Base-by-base conservation (phyloP, 2,888 invertebrate species). In the Urechis unicinctus region DNA sequence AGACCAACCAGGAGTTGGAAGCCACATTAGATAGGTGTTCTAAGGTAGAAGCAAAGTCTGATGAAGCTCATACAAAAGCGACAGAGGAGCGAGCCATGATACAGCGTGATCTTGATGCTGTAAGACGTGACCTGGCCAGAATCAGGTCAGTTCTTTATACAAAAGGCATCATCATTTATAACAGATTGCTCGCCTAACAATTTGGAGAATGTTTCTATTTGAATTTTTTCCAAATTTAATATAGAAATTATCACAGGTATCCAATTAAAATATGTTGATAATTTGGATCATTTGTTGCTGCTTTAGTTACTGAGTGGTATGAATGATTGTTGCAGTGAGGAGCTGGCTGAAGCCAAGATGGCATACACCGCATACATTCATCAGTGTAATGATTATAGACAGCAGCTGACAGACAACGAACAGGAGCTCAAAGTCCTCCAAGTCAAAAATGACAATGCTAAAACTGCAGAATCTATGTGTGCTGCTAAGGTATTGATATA, bases 1-100 rank as follows among this genome's bases (percentile, higher is more conserved):
- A 75, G 75, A 73, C 76, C 24, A 66, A 70, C 56, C 69, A 68
- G 53, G 75, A 75, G 57, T 57, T 77, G 30, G 68, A 70, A 50
- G 59, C 62, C 42, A 71, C 73, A 1, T 65, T 68, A 43, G 66
- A 68, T 26, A 54, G 74, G 47, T 68, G 68, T 50, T 64, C 66
- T 28, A 71, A 72, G 55, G 71, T 72, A 13, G 68, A 70, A 47
- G 64, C 64, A 42, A 75, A 74, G 53, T 71, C 71, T 30, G 62
- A 59, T 43, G 75, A 75, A 50, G 74, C 75, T 0, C 57, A 62
- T 36, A 56, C 56, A 1, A 74, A 73, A 53, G 74, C 76, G 17
- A 68, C 69, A 25, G 67, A 66, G 52, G 76, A 76, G 58, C 60
- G 75, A 49, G 65, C 60, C 13, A 66, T 69, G 53, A 72, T 76